Evolutionary conservation across 2,113 vertebrate genomes (phyloP).

Genomic region (Gambusia affinis): DNA sequence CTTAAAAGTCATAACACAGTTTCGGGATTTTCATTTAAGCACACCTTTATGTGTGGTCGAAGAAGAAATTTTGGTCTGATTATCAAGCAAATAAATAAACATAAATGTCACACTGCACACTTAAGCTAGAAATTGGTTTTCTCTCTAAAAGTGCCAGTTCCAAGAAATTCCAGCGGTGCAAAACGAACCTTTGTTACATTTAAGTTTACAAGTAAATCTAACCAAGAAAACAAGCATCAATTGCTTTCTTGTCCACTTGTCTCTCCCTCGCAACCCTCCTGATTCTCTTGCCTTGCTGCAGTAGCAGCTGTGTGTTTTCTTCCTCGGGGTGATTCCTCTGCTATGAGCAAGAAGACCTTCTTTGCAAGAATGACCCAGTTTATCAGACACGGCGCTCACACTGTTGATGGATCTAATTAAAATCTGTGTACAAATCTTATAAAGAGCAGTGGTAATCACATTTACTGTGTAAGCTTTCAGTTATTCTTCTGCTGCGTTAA

Average conservation of each 20-base stretch:
- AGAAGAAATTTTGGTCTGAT: too few relatives aligned
- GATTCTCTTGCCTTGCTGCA: constrained; percentile 40
- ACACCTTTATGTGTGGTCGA: background rate
- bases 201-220: too few relatives aligned
- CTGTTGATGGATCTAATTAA: constrained; percentile 73
- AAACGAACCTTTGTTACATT: too few relatives aligned
- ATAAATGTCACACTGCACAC: background rate
- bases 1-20: background rate
- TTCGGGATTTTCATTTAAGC: background rate
- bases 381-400: constrained; percentile 55
- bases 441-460: constrained; percentile 66
- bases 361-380: constrained; percentile 74
- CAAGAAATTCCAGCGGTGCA: too few relatives aligned
- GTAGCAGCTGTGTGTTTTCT: constrained; percentile 62
- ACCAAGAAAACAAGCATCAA: constrained; percentile 16
- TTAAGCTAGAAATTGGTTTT: too few relatives aligned
- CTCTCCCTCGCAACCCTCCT: constrained; percentile 22
- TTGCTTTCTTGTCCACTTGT: constrained; percentile 29
- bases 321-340: constrained; percentile 70
- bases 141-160: too few relatives aligned
- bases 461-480: constrained; percentile 55
- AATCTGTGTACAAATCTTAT: constrained; percentile 67
- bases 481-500: constrained; percentile 43
- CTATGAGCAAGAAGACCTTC: constrained; percentile 52
- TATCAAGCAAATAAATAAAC: background rate